A percentile compares a stretch with the other conserved stretches of the same genome.
Evolutionary conservation across 1,140 invertebrate genomes (phyloP).

Genomic region (Lepidostoma basale): DNA sequence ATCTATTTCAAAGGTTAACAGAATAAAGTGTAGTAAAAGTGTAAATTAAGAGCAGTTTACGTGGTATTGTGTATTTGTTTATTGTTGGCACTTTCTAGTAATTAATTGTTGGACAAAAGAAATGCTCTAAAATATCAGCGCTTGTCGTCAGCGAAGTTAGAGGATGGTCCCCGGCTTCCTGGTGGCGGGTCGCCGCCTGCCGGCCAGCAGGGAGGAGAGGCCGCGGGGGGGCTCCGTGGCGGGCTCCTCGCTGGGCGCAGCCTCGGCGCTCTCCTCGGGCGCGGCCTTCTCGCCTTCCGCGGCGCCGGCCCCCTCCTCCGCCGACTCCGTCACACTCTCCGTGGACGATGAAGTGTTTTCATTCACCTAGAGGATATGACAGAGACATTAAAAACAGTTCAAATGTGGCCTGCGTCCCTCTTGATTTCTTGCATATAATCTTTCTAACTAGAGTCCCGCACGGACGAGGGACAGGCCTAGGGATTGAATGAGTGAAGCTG

Average conservation of each 20-base stretch:
- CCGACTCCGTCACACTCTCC: slow-evolving; percentile 24
- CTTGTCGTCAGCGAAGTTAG: slow-evolving; percentile 39
- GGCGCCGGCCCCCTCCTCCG: slow-evolving; percentile 46
- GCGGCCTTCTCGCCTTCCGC: slow-evolving; percentile 54
- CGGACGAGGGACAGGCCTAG: neutral
- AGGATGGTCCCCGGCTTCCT: slow-evolving; percentile 63
- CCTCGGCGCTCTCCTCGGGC: slow-evolving; percentile 60
- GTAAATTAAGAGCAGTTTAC: neutral
- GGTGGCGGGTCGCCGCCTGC: slow-evolving; percentile 63
- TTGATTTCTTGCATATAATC: neutral
- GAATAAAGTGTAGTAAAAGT: neutral
- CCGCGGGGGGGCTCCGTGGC: slow-evolving; percentile 63
- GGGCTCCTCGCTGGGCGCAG: slow-evolving; percentile 60
- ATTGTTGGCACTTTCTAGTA: neutral
- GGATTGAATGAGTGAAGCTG: no score
- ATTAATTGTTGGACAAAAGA: neutral
- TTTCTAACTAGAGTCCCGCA: neutral
- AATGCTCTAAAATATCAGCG: neutral
- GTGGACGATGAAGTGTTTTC: slow-evolving; percentile 15
- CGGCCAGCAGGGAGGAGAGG: slow-evolving; percentile 63
- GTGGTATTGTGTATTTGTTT: neutral
- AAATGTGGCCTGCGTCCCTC: neutral
- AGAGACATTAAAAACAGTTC: neutral
- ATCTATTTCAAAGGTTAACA: neutral
- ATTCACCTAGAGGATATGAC: neutral